Evolutionary conservation across 2,797 vertebrate species (phyloP).

Genomic region (Tinamus major): DNA sequence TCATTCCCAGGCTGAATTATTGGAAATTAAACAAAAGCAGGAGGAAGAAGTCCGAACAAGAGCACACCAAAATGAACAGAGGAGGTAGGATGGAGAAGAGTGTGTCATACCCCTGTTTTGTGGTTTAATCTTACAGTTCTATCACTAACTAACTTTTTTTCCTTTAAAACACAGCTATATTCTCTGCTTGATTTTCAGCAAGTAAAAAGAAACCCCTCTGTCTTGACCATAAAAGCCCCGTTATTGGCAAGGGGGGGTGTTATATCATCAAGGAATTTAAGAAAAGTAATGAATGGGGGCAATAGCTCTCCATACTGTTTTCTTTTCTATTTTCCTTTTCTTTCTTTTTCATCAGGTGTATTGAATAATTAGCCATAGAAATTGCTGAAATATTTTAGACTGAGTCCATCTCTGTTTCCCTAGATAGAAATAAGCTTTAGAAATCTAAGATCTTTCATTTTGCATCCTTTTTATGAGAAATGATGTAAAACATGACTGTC

Average conservation of each 20-base stretch:
- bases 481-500: background rate
- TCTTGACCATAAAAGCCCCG: background rate
- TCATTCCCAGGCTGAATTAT: conserved; percentile 79
- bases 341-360: background rate
- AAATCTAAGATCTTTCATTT: background rate
- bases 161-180: background rate
- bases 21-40: conserved; percentile 73
- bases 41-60: conserved; percentile 75
- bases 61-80: conserved; percentile 77
- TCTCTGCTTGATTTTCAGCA: background rate
- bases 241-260: background rate
- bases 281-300: background rate
- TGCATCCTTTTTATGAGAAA: background rate
- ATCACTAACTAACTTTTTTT: background rate
- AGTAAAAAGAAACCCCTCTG: background rate
- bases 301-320: background rate
- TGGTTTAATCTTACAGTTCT: background rate
- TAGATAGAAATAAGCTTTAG: background rate
- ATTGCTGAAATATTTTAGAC: conserved; percentile 25
- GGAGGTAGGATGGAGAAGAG: conserved; percentile 78
- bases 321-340: background rate
- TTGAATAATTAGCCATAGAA: conserved; percentile 31
- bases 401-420: background rate
- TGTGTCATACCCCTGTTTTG: background rate
- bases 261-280: background rate